phyloP scores from a whole-genome alignment of 2,797 vertebrate genomes.

The Naso thynnoides region DNA sequence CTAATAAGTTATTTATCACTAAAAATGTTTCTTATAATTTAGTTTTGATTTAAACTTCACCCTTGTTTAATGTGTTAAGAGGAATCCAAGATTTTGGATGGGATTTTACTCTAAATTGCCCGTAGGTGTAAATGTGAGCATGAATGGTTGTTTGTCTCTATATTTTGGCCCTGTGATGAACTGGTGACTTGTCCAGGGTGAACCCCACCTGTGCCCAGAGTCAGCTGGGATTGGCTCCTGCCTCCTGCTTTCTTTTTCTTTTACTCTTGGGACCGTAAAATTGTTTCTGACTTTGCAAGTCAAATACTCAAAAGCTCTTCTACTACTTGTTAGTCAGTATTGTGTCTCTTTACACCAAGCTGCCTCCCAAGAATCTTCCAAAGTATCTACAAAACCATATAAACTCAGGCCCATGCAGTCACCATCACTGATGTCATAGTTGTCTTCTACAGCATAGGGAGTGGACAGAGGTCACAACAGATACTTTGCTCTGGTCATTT shows the following conservation, averaged over 20 bases:
- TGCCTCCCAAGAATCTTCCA: constrained; percentile 10
- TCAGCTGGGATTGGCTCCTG: too few relatives aligned
- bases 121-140: too few relatives aligned
- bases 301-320: constrained; percentile 7
- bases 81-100: background rate
- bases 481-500: constrained; percentile 6
- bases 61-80: background rate
- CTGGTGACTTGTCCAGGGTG: too few relatives aligned
- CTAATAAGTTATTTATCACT: background rate
- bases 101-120: too few relatives aligned
- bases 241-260: too few relatives aligned
- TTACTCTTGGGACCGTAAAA: constrained; percentile 21
- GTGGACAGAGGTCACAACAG: constrained; percentile 27
- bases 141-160: too few relatives aligned
- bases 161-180: too few relatives aligned
- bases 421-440: constrained; percentile 36
- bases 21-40: background rate
- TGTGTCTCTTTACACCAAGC: background rate
- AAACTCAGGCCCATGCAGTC: constrained; percentile 22
- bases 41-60: background rate
- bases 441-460: constrained; percentile 19
- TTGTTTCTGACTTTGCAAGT: constrained; percentile 44
- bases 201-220: too few relatives aligned
- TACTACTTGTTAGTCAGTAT: constrained; percentile 11
- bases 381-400: constrained; percentile 22